Percentiles rank a stretch among this genome's conserved stretches.
These are phyloP conservation scores for Phyllostomus hastatus DNA, from an alignment of 2,113 vertebrate species.

Conservation along the genomic window DNA sequence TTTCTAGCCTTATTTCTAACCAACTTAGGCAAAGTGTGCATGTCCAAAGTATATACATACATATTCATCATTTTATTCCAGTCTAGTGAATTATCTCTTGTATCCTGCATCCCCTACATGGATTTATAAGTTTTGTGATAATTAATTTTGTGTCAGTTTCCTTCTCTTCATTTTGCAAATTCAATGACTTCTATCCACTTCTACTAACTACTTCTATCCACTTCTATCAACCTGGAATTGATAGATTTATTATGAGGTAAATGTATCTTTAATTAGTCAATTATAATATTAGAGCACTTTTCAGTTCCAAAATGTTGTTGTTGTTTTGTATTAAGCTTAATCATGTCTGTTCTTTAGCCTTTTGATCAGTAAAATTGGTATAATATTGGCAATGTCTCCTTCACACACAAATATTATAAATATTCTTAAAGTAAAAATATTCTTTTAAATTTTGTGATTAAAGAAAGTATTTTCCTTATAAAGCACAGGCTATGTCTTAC, in stretches of 20 bases:
- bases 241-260: constrained; percentile 15
- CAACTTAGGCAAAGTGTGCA: background rate
- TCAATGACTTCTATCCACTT: background rate
- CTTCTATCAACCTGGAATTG: constrained; percentile 11
- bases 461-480: background rate
- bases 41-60: background rate
- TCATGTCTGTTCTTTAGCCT: background rate
- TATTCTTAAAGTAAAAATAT: background rate
- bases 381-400: background rate
- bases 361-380: background rate
- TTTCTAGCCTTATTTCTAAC: background rate
- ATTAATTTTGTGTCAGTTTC: constrained; percentile 29
- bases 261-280: background rate
- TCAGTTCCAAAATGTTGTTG: background rate
- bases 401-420: background rate
- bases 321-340: background rate
- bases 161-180: constrained; percentile 36
- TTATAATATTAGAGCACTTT: background rate
- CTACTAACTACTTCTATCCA: background rate
- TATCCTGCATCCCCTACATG: background rate
- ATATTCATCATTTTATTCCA: background rate
- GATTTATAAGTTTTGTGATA: background rate
- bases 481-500: background rate
- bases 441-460: background rate
- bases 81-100: background rate